Base-by-base conservation (phyloP, 2,797 vertebrate genomes). In the Nasua narica region DNA sequence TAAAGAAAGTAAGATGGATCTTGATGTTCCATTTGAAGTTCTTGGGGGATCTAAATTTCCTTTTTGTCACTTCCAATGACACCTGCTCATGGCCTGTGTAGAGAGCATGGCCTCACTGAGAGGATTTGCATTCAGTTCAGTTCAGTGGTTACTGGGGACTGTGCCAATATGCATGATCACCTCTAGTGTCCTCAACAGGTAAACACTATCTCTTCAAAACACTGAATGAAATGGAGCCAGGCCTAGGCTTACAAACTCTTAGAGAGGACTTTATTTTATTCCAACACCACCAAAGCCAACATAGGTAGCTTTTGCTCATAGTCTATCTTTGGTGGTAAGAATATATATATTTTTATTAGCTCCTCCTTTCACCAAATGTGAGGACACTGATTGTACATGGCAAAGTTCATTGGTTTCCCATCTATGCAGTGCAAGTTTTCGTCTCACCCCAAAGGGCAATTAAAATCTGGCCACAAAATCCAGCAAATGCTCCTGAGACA, bases 381-480 rank as follows among this genome's bases (percentile, higher is more conserved):
- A 70, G 56, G 56, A 35, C 79, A 65, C 25, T 84, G 32, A 29
- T 43, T 82, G 85, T 37, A 84, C n/a, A 52, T 32, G 29, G 19
- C 62, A 54, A 46, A 46, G 35, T 65, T 87, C 62, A 2, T n/a
- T 94, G 37, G 56, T 25, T 91, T 83, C 2, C 4, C n/a, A 12
- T 21, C 14, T 67, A 82, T 7, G 32, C 35, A 92, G 5, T 25
- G 37, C 35, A 78, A 29, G 11, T 52, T 77, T 91, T 74, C 72
- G 29, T 92, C 4, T 85, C 18, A 60, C 14, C 4, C 19, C 21
- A n/a, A 82, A 79, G 37, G 19, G 5, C 23, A 90, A 23, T 60
- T 72, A 89, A 96, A 92, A 69, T 60, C 21, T 62, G 65, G 78
- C 72, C 90, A 87, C 69, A 84, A 74, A 91, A 77, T 92, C 32